Evolutionary conservation across 2,797 vertebrate species (phyloP).

Genomic region (Orientallactaga sibirica): DNA sequence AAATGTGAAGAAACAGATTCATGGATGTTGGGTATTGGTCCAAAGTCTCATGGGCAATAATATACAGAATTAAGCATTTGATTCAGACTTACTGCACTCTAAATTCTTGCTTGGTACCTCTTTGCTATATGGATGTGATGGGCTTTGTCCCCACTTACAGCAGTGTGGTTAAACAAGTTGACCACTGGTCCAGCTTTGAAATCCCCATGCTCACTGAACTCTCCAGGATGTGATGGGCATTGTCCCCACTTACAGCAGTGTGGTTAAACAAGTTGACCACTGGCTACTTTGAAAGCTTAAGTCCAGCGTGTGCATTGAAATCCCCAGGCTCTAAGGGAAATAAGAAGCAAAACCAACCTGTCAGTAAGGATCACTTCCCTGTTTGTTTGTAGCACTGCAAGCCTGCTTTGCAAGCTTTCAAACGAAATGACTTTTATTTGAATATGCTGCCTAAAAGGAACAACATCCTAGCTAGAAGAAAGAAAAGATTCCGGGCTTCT

Average conservation of each 20-base stretch:
- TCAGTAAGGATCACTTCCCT: neutral
- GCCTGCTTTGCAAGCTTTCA: neutral
- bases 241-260: neutral
- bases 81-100: constrained; percentile 12
- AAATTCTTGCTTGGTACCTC: neutral
- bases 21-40: neutral
- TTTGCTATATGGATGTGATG: neutral
- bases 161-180: neutral
- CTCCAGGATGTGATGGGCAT: neutral
- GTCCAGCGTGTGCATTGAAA: neutral
- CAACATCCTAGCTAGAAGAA: neutral
- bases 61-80: constrained; percentile 1
- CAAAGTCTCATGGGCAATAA: neutral
- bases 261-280: neutral
- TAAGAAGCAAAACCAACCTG: neutral
- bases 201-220: too few relatives aligned
- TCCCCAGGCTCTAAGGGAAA: neutral
- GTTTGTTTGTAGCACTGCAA: neutral
- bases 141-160: neutral
- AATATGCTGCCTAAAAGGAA: neutral
- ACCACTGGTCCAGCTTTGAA: neutral
- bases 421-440: constrained; percentile 13
- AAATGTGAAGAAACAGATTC: neutral
- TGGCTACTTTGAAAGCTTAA: too few relatives aligned
- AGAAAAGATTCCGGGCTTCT: neutral